Conservation (phyloP, 1,140 invertebrate genomes). For the Antheraea mylitta region DNA sequence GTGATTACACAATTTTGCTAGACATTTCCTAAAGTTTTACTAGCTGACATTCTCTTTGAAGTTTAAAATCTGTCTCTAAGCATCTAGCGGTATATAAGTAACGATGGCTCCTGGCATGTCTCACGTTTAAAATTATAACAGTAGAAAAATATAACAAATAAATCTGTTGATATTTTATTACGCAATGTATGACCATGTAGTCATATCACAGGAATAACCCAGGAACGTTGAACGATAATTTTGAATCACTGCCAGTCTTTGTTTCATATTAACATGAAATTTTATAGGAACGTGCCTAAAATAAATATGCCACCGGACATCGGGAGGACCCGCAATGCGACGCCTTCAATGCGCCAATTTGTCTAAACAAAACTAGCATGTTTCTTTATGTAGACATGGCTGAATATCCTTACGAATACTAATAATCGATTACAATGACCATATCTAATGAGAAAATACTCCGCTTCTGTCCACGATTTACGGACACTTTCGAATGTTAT, state of each 20-base stretch:
- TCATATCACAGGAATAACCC: not conserved
- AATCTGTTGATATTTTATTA: not conserved
- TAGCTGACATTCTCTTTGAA: too few relatives aligned
- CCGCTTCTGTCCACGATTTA: not conserved
- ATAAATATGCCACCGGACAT: not conserved
- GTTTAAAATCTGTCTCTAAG: too few relatives aligned
- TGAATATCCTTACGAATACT: not conserved
- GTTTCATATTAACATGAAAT: not conserved
- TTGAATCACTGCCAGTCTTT: not conserved
- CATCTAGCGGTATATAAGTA: too few relatives aligned
- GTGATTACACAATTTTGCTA: too few relatives aligned
- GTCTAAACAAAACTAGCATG: not conserved
- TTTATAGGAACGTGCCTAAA: not conserved
- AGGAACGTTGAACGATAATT: not conserved
- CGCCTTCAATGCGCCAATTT: not conserved
- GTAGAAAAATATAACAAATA: not conserved
- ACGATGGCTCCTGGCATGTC: too few relatives aligned
- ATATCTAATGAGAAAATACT: not conserved
- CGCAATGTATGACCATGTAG: not conserved
- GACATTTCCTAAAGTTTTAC: too few relatives aligned
- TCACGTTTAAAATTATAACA: too few relatives aligned
- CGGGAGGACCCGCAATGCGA: not conserved
- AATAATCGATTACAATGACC: not conserved
- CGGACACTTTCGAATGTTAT: not conserved
- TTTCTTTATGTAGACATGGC: not conserved